These are phyloP conservation scores for Eospalax fontanierii DNA, from an alignment of 2,797 vertebrate species.

Conservation along the genomic window DNA sequence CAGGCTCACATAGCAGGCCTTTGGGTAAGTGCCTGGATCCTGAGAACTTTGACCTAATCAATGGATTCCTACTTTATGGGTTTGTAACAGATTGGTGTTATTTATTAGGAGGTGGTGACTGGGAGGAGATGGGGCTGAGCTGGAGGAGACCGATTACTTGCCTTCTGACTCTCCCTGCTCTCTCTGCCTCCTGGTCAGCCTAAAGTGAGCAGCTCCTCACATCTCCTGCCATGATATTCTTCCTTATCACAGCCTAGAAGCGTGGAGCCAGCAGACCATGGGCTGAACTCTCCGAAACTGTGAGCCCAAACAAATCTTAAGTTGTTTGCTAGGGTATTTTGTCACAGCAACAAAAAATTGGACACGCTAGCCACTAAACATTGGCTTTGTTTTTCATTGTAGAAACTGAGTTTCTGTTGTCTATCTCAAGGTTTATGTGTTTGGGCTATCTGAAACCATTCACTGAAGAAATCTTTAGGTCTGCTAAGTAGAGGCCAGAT, in stretches of 20 bases:
- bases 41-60: neutral
- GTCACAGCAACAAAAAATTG: neutral
- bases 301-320: neutral
- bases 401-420: conserved; percentile 5
- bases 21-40: neutral
- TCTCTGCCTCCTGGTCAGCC: too few relatives aligned
- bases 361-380: neutral
- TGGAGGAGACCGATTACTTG: neutral
- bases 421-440: conserved; percentile 18
- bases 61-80: too few relatives aligned
- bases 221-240: too few relatives aligned
- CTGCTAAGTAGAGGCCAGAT: neutral
- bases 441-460: neutral
- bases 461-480: neutral
- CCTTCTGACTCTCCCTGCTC: neutral
- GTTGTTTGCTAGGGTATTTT: neutral
- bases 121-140: neutral
- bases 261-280: too few relatives aligned
- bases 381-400: neutral
- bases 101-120: neutral
- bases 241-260: too few relatives aligned
- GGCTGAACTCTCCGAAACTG: too few relatives aligned
- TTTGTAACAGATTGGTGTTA: too few relatives aligned
- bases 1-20: neutral
- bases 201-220: too few relatives aligned